Base-by-base conservation (phyloP, 2,888 invertebrate genomes). In the Conops quadrifasciatus region DNA sequence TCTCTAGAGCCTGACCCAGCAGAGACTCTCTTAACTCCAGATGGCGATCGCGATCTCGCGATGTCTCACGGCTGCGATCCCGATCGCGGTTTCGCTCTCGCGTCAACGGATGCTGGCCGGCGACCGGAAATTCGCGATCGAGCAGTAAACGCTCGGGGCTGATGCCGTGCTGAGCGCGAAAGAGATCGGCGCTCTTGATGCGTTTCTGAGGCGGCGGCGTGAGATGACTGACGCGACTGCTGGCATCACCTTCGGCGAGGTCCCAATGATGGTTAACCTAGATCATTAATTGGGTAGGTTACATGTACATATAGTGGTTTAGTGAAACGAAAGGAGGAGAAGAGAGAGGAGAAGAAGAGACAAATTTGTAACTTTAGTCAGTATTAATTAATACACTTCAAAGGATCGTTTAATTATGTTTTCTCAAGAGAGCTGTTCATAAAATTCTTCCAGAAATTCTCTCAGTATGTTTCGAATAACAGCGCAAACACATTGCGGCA, bases 1-100 rank as follows among this genome's bases (percentile, higher is more conserved):
- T 81, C 84, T 94, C 94, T 75, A 94, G 87, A 4, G 92, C 91
- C 82, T 94, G 94, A 59, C 92, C 91, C 77, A 94, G 88, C 66
- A 94, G 87, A 0, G 93, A 91, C 74, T 92, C 91, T 75, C 90
- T 89, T 78, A 92, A 88, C 81, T 93, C 92, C 78, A 90, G 87
- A 49, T 89, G 90, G 77, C 75, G 70, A 9, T 89, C 88, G 72
- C 89, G 88, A 78, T 89, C 87, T 72, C 90, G 87, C 68, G 82
- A 82, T 0, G 81, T 80, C 77, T 89, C 89, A 19, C 78, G 75
- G n/a, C 76, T 77, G 47, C 78, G 78, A 71, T 83, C 83, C 13
- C 77, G 74, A 71, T 80, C 78, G 36, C 80, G 80, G 75, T 82
- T 80, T 49, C 82, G 80, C 75, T 85, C 85, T 24, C 86, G 81